Percentiles rank a stretch among this genome's conserved stretches.
These are phyloP conservation scores for Scyliorhinus canicula DNA, from an alignment of 2,797 vertebrate genomes.

Conservation along the genomic window DNA sequence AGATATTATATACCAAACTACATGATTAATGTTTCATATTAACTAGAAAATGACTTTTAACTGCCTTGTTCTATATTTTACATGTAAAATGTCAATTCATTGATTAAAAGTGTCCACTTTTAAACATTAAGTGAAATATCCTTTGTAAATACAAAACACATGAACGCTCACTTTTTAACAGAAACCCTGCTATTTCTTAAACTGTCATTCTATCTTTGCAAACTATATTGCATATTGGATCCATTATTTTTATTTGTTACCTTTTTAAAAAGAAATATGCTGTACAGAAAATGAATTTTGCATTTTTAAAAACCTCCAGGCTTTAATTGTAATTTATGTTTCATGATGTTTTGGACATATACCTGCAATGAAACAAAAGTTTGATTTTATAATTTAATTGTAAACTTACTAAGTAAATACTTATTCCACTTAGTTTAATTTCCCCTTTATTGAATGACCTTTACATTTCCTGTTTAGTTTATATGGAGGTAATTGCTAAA, in stretches of 20 bases:
- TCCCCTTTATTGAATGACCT: slow-evolving; percentile 47
- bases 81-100: background rate
- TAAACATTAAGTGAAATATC: slow-evolving; percentile 23
- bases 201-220: background rate
- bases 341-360: slow-evolving; percentile 55
- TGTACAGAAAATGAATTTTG: slow-evolving; percentile 29
- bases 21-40: background rate
- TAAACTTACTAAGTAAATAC: slow-evolving; percentile 45
- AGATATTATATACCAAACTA: background rate
- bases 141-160: slow-evolving; percentile 32
- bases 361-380: slow-evolving; percentile 50
- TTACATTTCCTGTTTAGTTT: slow-evolving; percentile 44
- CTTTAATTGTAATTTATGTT: slow-evolving; percentile 78
- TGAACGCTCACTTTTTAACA: background rate
- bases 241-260: background rate
- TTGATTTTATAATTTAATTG: slow-evolving; percentile 62
- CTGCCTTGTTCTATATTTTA: slow-evolving; percentile 17
- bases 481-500: slow-evolving; percentile 53
- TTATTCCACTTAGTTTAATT: slow-evolving; percentile 49
- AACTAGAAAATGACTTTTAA: background rate
- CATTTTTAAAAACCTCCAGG: slow-evolving; percentile 62
- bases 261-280: slow-evolving; percentile 26
- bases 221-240: background rate
- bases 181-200: background rate
- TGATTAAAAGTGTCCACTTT: slow-evolving; percentile 10